Conservation (phyloP, 2,888 invertebrate species). For the Neoscelio sp. region DNA sequence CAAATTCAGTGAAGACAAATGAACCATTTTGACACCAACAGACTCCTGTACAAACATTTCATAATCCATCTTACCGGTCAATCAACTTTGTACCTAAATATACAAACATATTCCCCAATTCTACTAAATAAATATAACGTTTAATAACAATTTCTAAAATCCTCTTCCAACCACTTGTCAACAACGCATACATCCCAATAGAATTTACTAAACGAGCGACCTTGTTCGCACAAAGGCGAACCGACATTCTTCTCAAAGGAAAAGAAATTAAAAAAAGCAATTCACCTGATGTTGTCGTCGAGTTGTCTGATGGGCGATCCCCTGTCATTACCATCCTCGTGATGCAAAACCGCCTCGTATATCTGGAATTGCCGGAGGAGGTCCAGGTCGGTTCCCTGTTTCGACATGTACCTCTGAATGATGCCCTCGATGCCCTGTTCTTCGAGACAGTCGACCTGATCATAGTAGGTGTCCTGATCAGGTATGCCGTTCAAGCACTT, state of each 20-base stretch:
- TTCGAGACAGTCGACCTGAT: conserved; percentile 97
- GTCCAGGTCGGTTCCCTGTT: conserved; percentile 96
- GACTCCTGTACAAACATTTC: background rate
- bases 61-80: background rate
- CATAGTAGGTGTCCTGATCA: conserved; percentile 98
- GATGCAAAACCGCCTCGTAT: conserved; percentile 96
- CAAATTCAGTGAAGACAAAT: conserved; percentile 15
- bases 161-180: too few species aligned
- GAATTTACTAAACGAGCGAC: too few species aligned
- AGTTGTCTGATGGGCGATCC: conserved; percentile 85
- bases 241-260: background rate
- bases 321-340: conserved; percentile 92
- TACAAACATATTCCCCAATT: too few species aligned
- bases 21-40: too few species aligned
- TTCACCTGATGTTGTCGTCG: conserved; percentile 85
- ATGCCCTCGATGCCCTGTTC: conserved; percentile 96
- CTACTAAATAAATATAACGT: too few species aligned
- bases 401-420: conserved; percentile 94
- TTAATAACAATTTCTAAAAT: too few species aligned
- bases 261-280: conserved; percentile 37
- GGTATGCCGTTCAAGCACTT: conserved; percentile 96
- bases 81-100: too few species aligned
- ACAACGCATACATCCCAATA: too few species aligned
- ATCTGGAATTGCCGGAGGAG: conserved; percentile 96
- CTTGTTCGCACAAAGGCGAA: too few species aligned